Evolutionary conservation across 2,888 invertebrate species (phyloP).

Genomic region (Ceratothoa steindachneri): DNA sequence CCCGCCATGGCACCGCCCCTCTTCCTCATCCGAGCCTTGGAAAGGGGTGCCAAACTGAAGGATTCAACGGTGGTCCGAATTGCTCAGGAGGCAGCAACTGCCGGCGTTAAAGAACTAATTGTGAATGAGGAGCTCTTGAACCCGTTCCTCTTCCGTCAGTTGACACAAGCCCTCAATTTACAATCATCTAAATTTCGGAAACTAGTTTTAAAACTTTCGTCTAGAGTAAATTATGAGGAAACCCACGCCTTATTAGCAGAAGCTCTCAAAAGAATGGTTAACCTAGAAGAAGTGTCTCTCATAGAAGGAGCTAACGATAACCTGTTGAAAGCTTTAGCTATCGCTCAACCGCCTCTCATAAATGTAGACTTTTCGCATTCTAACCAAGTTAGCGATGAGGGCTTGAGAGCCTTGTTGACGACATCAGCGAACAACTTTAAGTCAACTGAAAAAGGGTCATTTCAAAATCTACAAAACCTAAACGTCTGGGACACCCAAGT

Average conservation of each 20-base stretch:
- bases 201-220: background rate
- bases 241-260: background rate
- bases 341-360: background rate
- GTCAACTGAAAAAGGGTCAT: background rate
- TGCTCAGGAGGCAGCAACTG: background rate
- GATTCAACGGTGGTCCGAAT: background rate
- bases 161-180: background rate
- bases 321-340: slow-evolving; percentile 1
- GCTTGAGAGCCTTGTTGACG: background rate
- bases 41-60: background rate
- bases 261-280: background rate
- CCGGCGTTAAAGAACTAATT: background rate
- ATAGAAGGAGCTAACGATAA: background rate
- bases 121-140: background rate
- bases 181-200: background rate
- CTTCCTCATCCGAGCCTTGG: background rate
- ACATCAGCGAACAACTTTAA: background rate
- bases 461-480: background rate
- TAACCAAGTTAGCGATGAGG: background rate
- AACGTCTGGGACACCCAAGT: slow-evolving; percentile 9
- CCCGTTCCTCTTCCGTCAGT: background rate
- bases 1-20: background rate
- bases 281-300: background rate
- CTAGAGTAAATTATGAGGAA: background rate
- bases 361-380: background rate